phyloP scores from a whole-genome alignment of 2,113 vertebrate genomes.

The Jacana jacana region DNA sequence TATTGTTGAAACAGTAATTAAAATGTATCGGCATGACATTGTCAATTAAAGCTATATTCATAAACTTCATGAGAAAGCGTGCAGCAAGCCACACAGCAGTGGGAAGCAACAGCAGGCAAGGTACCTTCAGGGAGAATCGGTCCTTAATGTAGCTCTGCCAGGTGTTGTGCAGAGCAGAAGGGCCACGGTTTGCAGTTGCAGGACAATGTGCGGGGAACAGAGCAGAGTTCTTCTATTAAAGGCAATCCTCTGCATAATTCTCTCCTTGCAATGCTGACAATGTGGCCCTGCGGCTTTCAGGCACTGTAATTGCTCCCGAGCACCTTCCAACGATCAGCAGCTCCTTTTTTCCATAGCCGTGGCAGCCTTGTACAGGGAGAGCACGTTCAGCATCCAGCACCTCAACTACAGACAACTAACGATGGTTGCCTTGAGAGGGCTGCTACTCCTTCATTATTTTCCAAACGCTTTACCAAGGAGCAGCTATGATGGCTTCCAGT shows the following conservation, averaged over 20 bases:
- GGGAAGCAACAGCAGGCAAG: not conserved
- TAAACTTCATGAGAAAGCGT: not conserved
- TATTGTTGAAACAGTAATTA: slow-evolving; percentile 70
- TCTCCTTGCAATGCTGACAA: not conserved
- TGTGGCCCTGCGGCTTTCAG: not conserved
- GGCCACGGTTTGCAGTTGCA: not conserved
- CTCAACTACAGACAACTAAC: not conserved
- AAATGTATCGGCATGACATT: slow-evolving; percentile 63
- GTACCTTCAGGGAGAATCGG: not conserved
- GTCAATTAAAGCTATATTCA: slow-evolving; percentile 66
- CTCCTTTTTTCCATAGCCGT: not conserved
- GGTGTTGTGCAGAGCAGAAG: not conserved
- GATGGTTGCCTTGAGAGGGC: not conserved
- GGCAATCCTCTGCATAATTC: not conserved
- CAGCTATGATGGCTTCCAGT: not conserved
- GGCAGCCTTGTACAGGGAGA: not conserved
- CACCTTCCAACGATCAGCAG: not conserved
- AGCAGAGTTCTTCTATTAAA: not conserved
- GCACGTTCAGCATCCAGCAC: not conserved
- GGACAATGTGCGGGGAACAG: not conserved
- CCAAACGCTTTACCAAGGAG: not conserved
- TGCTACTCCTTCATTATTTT: not conserved
- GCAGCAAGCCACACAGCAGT: not conserved
- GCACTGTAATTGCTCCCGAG: not conserved
- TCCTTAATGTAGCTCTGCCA: not conserved